Base-by-base conservation (phyloP, 2,797 vertebrate species). In the Gymnothorax reevesii region DNA sequence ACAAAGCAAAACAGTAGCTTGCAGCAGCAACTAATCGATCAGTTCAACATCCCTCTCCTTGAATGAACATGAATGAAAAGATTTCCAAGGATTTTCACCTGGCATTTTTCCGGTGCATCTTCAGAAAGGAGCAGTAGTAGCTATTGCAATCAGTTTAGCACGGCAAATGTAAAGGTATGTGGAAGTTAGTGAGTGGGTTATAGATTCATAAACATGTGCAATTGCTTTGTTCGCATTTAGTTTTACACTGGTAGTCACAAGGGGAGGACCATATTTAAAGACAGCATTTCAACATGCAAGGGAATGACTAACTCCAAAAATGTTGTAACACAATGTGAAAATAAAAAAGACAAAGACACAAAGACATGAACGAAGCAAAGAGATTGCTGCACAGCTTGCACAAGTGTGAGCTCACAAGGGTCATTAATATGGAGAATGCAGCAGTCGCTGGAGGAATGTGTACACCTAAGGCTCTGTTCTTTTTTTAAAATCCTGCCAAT, bases 101-200 rank as follows among this genome's bases (percentile, higher is more conserved):
- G 75, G 52, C 62, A 87, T 85, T 57, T 54, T 85, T 20, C 57
- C 49, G 57, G 71, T 88, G 85, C 83, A 66, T 84, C 54, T 52
- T 83, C 64, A 55, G 88, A 79, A 87, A 66, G 20, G 64, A 5
- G 83, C 69, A 80, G 42, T 87, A 87, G 83, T 66, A 88, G 85
- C 52, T 89, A 89, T 89, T 87, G 88, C 86, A 89, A 88, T 88
- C 84, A 84, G 86, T 82, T 90, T 89, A 80, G 89, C 91, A 91
- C 55, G 27, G 25, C 9, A 79, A 12, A 88, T 57, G 17, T 5
- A 89, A 87, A 89, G 86, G 77, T 89, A 79, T 66, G 77, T 87
- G 66, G 87, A 90, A 90, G 90, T 73, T 88, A 77, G 87, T 90
- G 88, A 88, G 66, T 82, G 86, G 87, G 83, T 88, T 87, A 87